phyloP scores from a whole-genome alignment of 2,888 invertebrate genomes.

The Dicranocentrus wangi region DNA sequence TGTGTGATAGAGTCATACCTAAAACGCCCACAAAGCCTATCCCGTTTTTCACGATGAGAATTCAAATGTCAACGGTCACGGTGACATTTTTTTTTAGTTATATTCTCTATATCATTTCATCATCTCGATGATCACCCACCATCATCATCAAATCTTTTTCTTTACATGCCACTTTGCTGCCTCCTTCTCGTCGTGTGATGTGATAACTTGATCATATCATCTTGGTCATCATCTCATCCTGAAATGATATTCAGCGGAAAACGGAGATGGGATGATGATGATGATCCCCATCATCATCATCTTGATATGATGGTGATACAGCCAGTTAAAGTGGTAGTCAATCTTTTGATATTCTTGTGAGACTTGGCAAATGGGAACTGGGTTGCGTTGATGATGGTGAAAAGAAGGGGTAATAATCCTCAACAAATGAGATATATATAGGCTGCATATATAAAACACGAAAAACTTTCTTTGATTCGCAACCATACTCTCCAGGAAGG shows the following conservation, averaged over 20 bases:
- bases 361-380: conserved; percentile 58
- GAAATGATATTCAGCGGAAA: not conserved
- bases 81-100: conserved; percentile 4
- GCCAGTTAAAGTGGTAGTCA: conserved; percentile 60
- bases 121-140: conserved; percentile 10
- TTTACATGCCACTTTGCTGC: not conserved
- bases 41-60: not conserved
- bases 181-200: not conserved
- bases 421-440: conserved; percentile 15
- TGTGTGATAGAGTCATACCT: too few species aligned
- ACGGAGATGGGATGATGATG: not conserved
- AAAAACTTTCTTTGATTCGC: conserved; percentile 21
- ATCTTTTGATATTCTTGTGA: conserved; percentile 57
- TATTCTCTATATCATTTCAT: not conserved
- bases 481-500: conserved; percentile 4
- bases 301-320: conserved; percentile 32
- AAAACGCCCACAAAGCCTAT: too few species aligned
- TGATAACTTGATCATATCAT: conserved; percentile 22
- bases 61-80: conserved; percentile 8
- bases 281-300: not conserved
- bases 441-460: not conserved
- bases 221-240: conserved; percentile 15
- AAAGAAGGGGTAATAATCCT: conserved; percentile 61
- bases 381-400: conserved; percentile 32
- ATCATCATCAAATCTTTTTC: not conserved